Conservation (phyloP, 2,113 vertebrate species). For the Thunnus maccoyii region DNA sequence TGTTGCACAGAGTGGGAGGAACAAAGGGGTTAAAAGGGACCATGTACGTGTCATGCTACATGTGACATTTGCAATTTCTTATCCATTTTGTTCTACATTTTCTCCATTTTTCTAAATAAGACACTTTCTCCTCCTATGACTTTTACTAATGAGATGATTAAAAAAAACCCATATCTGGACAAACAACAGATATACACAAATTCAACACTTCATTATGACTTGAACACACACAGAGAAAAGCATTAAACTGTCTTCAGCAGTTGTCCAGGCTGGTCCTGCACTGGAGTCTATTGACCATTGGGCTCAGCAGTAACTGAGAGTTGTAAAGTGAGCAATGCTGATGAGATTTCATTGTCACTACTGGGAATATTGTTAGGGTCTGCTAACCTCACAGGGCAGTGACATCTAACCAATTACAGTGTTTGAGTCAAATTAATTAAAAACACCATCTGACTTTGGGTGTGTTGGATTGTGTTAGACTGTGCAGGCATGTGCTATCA, state of each 20-base stretch:
- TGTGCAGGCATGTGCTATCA: neutral
- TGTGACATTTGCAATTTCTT: no score
- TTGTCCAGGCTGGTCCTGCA: conserved; percentile 46
- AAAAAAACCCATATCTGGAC: neutral
- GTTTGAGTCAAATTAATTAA: conserved; percentile 64
- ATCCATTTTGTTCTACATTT: no score
- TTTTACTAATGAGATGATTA: conserved; percentile 15
- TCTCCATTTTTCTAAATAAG: neutral
- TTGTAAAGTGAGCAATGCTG: conserved; percentile 62
- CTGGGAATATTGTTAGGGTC: conserved; percentile 58
- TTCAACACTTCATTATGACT: neutral
- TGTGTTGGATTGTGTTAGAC: conserved; percentile 34
- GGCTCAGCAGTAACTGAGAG: conserved; percentile 57
- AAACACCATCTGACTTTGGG: conserved; percentile 41
- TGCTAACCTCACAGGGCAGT: conserved; percentile 47
- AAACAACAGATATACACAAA: conserved; percentile 1
- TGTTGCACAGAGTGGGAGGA: no score
- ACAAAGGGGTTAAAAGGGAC: no score
- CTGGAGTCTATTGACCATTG: conserved; percentile 72
- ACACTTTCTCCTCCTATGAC: neutral
- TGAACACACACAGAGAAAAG: conserved; percentile 21
- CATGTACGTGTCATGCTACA: no score
- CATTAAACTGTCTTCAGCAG: conserved; percentile 64
- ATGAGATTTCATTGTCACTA: conserved; percentile 73
- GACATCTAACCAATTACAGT: conserved; percentile 63